These are phyloP conservation scores for Sparidentex hasta DNA, from an alignment of 2,797 vertebrate species.

Conservation along the genomic window DNA sequence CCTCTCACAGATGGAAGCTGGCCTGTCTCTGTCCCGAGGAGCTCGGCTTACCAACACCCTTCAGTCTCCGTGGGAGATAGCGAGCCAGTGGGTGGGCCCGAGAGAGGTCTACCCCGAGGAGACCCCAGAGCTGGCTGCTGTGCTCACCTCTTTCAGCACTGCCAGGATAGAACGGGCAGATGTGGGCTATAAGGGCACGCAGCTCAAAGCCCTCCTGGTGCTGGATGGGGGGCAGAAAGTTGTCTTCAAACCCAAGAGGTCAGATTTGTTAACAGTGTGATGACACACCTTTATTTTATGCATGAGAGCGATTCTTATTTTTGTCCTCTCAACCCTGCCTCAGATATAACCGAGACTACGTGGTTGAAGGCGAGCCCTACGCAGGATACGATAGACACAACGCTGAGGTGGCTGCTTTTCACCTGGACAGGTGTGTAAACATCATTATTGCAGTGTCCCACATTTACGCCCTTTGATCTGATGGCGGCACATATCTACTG, in stretches of 20 bases:
- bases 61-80: slow-evolving; percentile 99
- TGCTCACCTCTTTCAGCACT: slow-evolving; percentile 91
- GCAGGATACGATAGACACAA: slow-evolving; percentile 98
- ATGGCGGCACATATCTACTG: background rate
- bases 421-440: slow-evolving; percentile 92
- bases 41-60: slow-evolving; percentile 94
- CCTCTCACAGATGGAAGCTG: slow-evolving; percentile 89
- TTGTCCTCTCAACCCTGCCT: slow-evolving; percentile 19
- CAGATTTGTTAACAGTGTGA: slow-evolving; percentile 28
- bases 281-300: background rate
- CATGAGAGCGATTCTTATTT: background rate
- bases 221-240: slow-evolving; percentile 98
- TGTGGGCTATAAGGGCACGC: slow-evolving; percentile 97
- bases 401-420: slow-evolving; percentile 97
- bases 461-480: background rate
- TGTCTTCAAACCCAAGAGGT: slow-evolving; percentile 99
- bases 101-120: slow-evolving; percentile 98
- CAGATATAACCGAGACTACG: slow-evolving; percentile 94
- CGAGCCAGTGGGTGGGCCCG: slow-evolving; percentile 97
- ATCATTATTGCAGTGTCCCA: background rate
- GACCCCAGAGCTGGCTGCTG: slow-evolving; percentile 95
- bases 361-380: slow-evolving; percentile 97
- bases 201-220: slow-evolving; percentile 95
- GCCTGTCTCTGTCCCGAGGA: slow-evolving; percentile 89
- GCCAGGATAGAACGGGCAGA: slow-evolving; percentile 94